These are phyloP conservation scores for Luscinia luscinia DNA, from an alignment of 2,797 vertebrate genomes.

Conservation along the genomic window DNA sequence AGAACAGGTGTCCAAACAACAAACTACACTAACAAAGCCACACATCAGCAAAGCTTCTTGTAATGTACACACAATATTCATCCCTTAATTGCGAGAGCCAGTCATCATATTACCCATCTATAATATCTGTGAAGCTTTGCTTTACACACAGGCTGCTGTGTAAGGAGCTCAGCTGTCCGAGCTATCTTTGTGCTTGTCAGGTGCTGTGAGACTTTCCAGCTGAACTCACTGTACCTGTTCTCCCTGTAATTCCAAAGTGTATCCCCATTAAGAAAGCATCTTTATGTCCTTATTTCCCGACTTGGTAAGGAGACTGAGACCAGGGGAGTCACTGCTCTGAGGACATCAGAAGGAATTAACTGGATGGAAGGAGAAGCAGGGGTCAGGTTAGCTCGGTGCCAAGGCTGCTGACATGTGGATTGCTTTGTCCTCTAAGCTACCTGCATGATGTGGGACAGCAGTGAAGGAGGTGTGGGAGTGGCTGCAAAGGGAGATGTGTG, in stretches of 20 bases:
- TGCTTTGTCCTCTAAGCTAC: background rate
- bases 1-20: too few species aligned
- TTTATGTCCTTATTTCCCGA: background rate
- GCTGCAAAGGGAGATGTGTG: background rate
- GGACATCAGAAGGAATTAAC: background rate
- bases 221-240: background rate
- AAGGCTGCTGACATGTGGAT: accelerated
- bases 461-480: background rate
- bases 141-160: background rate
- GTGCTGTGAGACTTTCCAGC: background rate
- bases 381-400: background rate
- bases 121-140: background rate
- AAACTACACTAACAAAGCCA: too few species aligned
- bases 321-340: background rate
- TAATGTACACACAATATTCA: too few species aligned
- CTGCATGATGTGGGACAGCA: background rate
- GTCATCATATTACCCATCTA: too few species aligned
- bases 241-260: background rate
- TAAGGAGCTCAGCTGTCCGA: accelerated
- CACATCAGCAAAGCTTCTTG: too few species aligned
- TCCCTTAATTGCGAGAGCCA: too few species aligned
- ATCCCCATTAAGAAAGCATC: background rate
- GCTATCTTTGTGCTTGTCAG: background rate
- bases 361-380: background rate
- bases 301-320: background rate